phyloP scores from a whole-genome alignment of 2,113 vertebrate species.

The Dromas ardeola region DNA sequence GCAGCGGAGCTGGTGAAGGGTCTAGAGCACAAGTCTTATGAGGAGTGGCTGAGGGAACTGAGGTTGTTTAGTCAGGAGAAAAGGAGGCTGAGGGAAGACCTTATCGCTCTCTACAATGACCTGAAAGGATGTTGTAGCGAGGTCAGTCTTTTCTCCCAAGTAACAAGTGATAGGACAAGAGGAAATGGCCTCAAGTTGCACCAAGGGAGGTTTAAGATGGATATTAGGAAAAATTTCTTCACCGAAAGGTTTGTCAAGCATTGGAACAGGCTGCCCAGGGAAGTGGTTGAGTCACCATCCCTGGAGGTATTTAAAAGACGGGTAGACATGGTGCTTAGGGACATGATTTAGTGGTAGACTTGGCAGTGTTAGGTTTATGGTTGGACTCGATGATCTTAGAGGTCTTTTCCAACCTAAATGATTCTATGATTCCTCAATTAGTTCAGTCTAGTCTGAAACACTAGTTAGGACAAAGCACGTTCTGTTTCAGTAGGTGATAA shows the following conservation, averaged over 20 bases:
- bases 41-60: not conserved
- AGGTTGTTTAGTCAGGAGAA: not conserved
- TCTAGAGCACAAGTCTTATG: not conserved
- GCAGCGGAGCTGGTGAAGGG: rapidly evolving
- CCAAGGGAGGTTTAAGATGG: not conserved
- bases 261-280: not conserved
- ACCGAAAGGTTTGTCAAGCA: not conserved
- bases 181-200: not conserved
- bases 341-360: not conserved
- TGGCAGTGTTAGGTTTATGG: not conserved
- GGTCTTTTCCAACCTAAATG: not conserved
- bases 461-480: not conserved
- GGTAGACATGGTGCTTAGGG: not conserved
- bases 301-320: not conserved
- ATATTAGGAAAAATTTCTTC: not conserved
- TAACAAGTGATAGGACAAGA: not conserved
- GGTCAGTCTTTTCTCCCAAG: not conserved
- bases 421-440: not conserved
- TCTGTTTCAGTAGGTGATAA: not conserved
- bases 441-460: not conserved
- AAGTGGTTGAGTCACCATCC: not conserved
- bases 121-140: not conserved
- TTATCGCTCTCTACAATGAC: not conserved
- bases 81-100: not conserved
- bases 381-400: not conserved